Evolutionary conservation across 2,113 vertebrate genomes (phyloP).

Genomic region (Dicrurus megarhynchus): DNA sequence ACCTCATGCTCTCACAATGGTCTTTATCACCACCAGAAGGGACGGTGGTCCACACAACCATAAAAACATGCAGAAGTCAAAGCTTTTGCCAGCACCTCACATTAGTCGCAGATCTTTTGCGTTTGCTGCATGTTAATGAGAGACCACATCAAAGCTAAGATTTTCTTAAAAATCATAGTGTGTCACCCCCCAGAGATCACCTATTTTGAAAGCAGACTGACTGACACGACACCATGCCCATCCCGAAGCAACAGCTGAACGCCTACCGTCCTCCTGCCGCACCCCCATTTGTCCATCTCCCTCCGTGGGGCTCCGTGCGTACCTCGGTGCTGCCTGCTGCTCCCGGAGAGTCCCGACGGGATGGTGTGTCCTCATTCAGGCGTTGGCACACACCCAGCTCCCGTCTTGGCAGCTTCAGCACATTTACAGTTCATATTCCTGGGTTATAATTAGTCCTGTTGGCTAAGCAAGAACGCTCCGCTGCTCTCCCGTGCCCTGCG

Average conservation of each 20-base stretch:
- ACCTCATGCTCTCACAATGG: background rate
- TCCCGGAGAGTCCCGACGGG: background rate
- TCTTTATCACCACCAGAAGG: background rate
- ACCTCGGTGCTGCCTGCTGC: background rate
- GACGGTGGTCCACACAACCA: background rate
- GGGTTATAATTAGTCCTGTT: background rate
- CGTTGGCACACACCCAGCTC: background rate
- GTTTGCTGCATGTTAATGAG: background rate
- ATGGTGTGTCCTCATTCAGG: background rate
- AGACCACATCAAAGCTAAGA: background rate
- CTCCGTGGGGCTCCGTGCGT: accelerated
- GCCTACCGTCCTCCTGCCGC: background rate
- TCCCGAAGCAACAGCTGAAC: background rate
- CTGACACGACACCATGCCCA: background rate
- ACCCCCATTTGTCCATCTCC: background rate
- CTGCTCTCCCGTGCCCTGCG: background rate
- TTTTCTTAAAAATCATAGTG: background rate
- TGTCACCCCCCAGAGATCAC: background rate
- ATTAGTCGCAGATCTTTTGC: background rate
- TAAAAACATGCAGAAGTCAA: background rate
- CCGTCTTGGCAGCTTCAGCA: background rate
- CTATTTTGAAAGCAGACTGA: background rate
- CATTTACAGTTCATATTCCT: background rate
- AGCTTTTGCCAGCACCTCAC: background rate
- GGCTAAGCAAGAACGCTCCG: background rate